Evolutionary conservation across 1,140 invertebrate genomes (phyloP), one percentile per base, ranked within the genome.

Genomic region (Riptortus pedestris): DNA sequence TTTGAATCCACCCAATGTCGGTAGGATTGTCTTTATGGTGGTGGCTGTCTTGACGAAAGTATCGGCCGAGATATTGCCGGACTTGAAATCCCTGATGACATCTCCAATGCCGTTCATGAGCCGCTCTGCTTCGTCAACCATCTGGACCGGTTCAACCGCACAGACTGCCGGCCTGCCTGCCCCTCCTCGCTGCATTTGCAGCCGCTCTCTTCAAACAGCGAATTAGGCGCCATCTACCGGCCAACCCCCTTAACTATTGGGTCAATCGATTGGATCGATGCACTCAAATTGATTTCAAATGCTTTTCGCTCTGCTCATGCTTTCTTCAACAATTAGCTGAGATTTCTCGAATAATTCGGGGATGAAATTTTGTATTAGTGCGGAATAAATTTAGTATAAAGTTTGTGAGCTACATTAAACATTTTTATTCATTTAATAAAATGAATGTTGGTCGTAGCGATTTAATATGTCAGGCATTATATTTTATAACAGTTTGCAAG

Each of bases 1-100:
- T 78, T 78, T 79, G 64, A 78, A 74, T 63, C 75, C 75, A 66
- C 75, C 74, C 18, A 79, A 72, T 7, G 76, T 77, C 0, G 76
- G 77, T 9, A 79, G 68, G 52, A 75, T 69, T 31, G 73, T 71
- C 67, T 76, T 77, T 28, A 76, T 70, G 66, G 74, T 73, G n/a
- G 71, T 72, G 7, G 67, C 72, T 55, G 71, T 73, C 67, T 76
- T 77, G 20, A 75, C 70, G 66, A 77, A 76, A 47, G 74, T 67
- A 33, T 78, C 76, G 64, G 33, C 70, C 59, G 59, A 66, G 47
- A 67, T 59, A 26, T 67, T 58, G 12, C 59, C 58, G n/a, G 61
- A 31, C 1, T 55, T 47, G 48, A 62, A 45, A 52, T 67, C 66
- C 2, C 47, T 27, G 29, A 67, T 27, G 5, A 62, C 27, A 67